Evolutionary conservation across 2,797 vertebrate genomes (phyloP).

Genomic region (Tragopan temminckii): DNA sequence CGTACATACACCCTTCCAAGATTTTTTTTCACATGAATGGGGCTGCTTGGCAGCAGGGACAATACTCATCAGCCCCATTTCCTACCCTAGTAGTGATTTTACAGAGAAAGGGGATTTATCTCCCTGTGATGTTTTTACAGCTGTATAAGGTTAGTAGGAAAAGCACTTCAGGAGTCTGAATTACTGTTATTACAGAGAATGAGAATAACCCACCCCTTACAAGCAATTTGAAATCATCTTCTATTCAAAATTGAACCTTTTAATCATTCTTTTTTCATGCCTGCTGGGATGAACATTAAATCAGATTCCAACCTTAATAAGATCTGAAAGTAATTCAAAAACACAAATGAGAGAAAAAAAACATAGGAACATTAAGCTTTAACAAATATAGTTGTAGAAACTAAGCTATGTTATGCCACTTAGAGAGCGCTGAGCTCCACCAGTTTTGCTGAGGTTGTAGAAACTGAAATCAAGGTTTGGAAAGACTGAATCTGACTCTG

Average conservation of each 20-base stretch:
- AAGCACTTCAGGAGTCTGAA: slow-evolving; percentile 59
- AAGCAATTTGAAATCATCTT: slow-evolving; percentile 46
- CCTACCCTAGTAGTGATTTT: background rate
- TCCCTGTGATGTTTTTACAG: slow-evolving; percentile 2
- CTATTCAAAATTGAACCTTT: slow-evolving; percentile 47
- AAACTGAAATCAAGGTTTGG: background rate
- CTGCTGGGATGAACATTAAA: slow-evolving; percentile 53
- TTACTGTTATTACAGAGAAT: slow-evolving; percentile 59
- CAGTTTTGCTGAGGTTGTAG: background rate
- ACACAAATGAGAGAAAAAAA: slow-evolving; percentile 22
- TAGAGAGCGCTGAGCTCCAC: background rate
- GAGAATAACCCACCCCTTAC: slow-evolving; percentile 48
- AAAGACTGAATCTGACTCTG: background rate
- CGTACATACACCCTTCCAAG: background rate
- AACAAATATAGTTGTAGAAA: background rate
- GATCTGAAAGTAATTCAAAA: slow-evolving; percentile 38
- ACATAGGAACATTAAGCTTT: background rate
- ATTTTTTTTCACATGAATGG: background rate
- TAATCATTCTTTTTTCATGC: slow-evolving; percentile 62
- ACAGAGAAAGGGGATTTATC: background rate
- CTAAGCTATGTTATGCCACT: background rate
- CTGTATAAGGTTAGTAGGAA: slow-evolving; percentile 38
- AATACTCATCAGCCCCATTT: background rate
- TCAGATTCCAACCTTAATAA: slow-evolving; percentile 64
- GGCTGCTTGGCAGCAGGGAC: background rate